Evolutionary conservation across 2,797 vertebrate genomes (phyloP).

Genomic region (Sebastes diploproa): DNA sequence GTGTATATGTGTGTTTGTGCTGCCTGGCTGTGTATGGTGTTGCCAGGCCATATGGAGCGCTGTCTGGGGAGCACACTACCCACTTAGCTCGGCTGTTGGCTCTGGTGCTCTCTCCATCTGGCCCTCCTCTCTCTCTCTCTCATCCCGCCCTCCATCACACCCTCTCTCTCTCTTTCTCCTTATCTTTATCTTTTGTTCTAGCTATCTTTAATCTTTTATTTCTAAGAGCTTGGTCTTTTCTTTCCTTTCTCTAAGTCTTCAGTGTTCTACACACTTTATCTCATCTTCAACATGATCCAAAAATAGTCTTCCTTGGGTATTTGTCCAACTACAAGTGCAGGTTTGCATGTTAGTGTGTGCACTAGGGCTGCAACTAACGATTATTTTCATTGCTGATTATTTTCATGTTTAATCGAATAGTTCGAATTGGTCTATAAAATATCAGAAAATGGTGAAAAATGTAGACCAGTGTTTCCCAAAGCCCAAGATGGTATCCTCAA

Average conservation of each 20-base stretch:
- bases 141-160: constrained; percentile 15
- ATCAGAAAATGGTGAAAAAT: accelerated
- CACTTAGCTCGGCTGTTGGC: constrained; percentile 82
- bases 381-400: background rate
- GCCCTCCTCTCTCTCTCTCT: constrained; percentile 51
- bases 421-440: background rate
- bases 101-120: constrained; percentile 81
- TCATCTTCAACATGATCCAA: background rate
- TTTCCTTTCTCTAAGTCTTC: background rate
- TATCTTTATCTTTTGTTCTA: constrained; percentile 32
- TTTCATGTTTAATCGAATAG: accelerated
- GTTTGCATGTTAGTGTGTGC: background rate
- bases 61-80: constrained; percentile 84
- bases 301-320: constrained; percentile 3
- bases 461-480: too few species aligned
- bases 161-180: constrained; percentile 15
- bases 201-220: background rate
- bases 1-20: constrained; percentile 57
- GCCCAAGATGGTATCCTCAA: too few species aligned
- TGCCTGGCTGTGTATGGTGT: constrained; percentile 69
- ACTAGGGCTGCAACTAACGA: too few species aligned
- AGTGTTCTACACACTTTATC: background rate
- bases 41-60: constrained; percentile 84
- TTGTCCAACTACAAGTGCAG: background rate
- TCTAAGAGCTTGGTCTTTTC: constrained; percentile 2